Percentiles rank a stretch among this genome's conserved stretches.
phyloP scores from a whole-genome alignment of 2,113 vertebrate species.

The Nothobranchius furzeri region DNA sequence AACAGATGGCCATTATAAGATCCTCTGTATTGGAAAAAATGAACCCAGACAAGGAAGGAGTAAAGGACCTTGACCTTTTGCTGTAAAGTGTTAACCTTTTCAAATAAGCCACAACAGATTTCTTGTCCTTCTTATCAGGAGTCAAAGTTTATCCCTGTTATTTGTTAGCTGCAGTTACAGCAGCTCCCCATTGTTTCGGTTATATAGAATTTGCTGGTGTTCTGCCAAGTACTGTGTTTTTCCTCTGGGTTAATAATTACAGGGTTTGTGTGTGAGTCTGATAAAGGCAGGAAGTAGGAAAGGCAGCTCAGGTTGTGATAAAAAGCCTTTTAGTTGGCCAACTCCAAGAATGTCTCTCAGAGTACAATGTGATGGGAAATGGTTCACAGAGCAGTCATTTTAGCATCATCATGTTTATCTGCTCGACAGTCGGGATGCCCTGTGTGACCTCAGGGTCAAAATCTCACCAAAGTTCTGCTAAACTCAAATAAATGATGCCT shows the following conservation, averaged over 20 bases:
- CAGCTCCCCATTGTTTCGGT: conserved; percentile 62
- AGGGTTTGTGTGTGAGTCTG: conserved; percentile 63
- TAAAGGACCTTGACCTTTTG: conserved; percentile 32
- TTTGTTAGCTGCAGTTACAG: conserved; percentile 49
- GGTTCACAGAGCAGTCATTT: conserved; percentile 26
- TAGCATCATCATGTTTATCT: conserved; percentile 7
- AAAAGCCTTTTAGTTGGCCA: conserved; percentile 47
- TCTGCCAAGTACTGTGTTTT: conserved; percentile 55
- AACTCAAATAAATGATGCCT: conserved; percentile 15
- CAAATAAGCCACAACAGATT: conserved; percentile 40
- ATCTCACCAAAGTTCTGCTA: not conserved
- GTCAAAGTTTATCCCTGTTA: conserved; percentile 66
- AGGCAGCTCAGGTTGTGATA: conserved; percentile 60
- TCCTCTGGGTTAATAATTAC: conserved; percentile 69
- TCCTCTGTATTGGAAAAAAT: conserved; percentile 6
- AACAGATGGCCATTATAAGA: not conserved
- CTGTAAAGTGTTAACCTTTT: conserved; percentile 59
- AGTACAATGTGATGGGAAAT: conserved; percentile 26
- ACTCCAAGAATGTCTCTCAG: conserved; percentile 24
- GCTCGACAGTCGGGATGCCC: not conserved
- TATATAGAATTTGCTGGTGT: conserved; percentile 31
- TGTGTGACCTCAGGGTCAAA: conserved; percentile 12
- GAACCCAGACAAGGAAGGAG: conserved; percentile 6
- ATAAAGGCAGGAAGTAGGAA: conserved; percentile 77
- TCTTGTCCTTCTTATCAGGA: conserved; percentile 48